Percentiles rank a stretch among this genome's conserved stretches.
phyloP scores from a whole-genome alignment of 2,888 invertebrate genomes.

The Scaptomyza cyrtandrae region DNA sequence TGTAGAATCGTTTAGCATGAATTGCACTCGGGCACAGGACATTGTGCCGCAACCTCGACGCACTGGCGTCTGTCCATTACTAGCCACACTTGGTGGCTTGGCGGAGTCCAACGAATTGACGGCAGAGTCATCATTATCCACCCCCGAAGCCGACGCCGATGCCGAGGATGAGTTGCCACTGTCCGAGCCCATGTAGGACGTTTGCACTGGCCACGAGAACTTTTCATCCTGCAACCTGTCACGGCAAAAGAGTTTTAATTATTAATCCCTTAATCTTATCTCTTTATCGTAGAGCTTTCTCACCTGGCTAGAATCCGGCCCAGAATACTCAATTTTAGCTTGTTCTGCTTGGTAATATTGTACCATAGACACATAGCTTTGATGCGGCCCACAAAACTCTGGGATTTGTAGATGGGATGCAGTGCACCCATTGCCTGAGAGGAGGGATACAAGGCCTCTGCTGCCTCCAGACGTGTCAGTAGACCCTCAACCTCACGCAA shows the following conservation, averaged over 20 bases:
- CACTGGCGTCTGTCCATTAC: constrained; percentile 34
- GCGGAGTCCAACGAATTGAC: constrained; percentile 81
- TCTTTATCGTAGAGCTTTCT: neutral
- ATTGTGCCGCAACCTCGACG: constrained; percentile 59
- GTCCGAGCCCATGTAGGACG: constrained; percentile 79
- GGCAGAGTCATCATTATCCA: constrained; percentile 83
- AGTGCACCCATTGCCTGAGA: constrained; percentile 91
- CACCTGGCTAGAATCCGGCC: constrained; percentile 87
- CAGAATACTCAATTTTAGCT: constrained; percentile 91
- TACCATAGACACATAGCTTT: constrained; percentile 95
- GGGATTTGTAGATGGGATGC: constrained; percentile 87
- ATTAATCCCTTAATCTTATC: neutral
- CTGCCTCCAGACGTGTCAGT: constrained; percentile 90
- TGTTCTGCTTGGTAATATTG: constrained; percentile 93
- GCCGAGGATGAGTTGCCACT: constrained; percentile 82
- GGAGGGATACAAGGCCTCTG: constrained; percentile 93
- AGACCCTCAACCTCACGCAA: constrained; percentile 90
- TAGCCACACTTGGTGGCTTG: constrained; percentile 61
- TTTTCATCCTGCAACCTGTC: constrained; percentile 82
- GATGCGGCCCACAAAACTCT: constrained; percentile 83
- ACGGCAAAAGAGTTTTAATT: neutral
- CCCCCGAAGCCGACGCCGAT: constrained; percentile 82
- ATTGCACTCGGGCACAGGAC: constrained; percentile 82
- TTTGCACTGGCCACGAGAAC: constrained; percentile 84
- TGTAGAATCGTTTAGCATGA: constrained; percentile 81